Evolutionary conservation across 2,797 vertebrate species (phyloP), one percentile per base, ranked within the genome.

Genomic region (Falco naumanni): DNA sequence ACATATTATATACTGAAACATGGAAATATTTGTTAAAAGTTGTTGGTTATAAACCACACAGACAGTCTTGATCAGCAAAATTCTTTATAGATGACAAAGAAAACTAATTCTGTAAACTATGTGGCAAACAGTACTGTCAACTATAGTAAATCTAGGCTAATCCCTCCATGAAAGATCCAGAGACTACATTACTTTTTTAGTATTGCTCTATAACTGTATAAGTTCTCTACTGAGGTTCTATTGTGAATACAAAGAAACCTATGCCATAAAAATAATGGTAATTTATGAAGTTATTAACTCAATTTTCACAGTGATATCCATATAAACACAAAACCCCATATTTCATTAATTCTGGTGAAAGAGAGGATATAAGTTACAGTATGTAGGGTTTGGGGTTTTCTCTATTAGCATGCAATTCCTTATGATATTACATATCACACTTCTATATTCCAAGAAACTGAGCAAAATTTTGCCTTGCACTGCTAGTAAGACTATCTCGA

Each of bases 71-170:
- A 77, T 87, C 70, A 89, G 70, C 39, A 94, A 75, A 92, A 84
- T 69, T 89, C 31, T 87, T 91, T 84, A 88, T 29, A 87, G 51
- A 18, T 80, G 57, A 56, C 48, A 82, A 89, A 75, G 76, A 86
- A 93, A 79, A 93, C 74, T 78, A 90, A 87, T 95, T 94, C 56
- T 90, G 70, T 39, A 90, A 78, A 54, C 77, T 82, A 19, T 37
- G 9, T 68, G 37, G 10, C 47, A 94, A 88, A 78, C 29, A 57
- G 18, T 6, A 29, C 63, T 93, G 34, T 76, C 59, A 65, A 50
- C 29, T 81, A 65, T 21, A 82, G 50, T 90, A 94, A 93, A 89
- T 84, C 70, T 54, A 72, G 29, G 21, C 12, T 81, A 93, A 88
- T 39, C 16, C 51, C 17, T 84, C 13, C 2, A 3, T 34, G 24